A percentile compares a stretch with the other conserved stretches of the same genome.
phyloP scores from a whole-genome alignment of 2,113 vertebrate genomes.

The Hypanus sabinus region DNA sequence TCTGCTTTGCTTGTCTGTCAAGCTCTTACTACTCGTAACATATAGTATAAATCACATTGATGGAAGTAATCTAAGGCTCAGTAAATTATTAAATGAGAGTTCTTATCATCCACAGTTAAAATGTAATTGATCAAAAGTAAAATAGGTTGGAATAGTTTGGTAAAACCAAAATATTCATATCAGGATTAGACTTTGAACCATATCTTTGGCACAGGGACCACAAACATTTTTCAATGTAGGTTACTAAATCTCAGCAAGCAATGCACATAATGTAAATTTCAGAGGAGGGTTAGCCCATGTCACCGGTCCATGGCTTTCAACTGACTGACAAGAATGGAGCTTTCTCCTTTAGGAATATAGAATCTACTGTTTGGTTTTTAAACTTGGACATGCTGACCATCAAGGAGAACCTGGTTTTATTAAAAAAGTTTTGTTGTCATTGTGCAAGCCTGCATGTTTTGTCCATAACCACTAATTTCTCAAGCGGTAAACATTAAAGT shows the following conservation, averaged over 20 bases:
- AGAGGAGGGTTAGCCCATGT: background rate
- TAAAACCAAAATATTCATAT: background rate
- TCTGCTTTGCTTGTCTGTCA: background rate
- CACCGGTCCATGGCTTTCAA: background rate
- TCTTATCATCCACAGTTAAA: background rate
- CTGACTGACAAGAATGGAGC: background rate
- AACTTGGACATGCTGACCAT: background rate
- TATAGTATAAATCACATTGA: background rate
- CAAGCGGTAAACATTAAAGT: too few species aligned
- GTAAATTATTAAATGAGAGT: background rate
- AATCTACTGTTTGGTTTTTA: background rate
- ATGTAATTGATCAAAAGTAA: background rate
- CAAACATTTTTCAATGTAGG: background rate
- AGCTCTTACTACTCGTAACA: background rate
- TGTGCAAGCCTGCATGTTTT: background rate
- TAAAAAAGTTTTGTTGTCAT: background rate
- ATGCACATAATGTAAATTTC: background rate
- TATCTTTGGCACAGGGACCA: background rate
- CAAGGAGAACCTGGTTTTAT: background rate
- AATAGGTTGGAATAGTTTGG: background rate
- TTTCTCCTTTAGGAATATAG: background rate
- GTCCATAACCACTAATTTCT: too few species aligned
- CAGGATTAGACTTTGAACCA: background rate
- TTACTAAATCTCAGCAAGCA: background rate
- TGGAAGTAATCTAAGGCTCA: background rate